Evolutionary conservation across 2,888 invertebrate species (phyloP).

Genomic region (Nymphalis urticae): DNA sequence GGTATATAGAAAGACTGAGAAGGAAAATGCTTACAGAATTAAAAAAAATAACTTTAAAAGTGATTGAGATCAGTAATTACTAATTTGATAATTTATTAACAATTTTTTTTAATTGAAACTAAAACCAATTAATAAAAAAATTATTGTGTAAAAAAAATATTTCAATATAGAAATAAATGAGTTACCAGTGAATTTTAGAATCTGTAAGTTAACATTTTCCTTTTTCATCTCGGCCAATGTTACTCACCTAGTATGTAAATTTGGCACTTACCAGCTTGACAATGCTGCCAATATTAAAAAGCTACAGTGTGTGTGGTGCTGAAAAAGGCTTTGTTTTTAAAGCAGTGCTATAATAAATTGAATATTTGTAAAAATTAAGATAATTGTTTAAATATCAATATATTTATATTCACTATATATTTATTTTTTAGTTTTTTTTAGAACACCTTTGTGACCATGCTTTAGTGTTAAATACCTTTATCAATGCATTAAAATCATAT

Average conservation of each 20-base stretch:
- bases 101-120: neutral
- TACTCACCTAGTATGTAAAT: slow-evolving; percentile 8
- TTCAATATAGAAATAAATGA: neutral
- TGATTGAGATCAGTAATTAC: neutral
- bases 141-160: neutral
- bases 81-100: neutral
- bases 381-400: slow-evolving; percentile 23
- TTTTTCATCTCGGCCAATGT: slow-evolving; percentile 3
- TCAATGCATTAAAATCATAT: slow-evolving; percentile 17
- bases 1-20: slow-evolving; percentile 27
- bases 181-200: neutral
- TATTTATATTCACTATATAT: slow-evolving; percentile 10
- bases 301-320: slow-evolving; percentile 22
- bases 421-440: slow-evolving; percentile 8
- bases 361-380: slow-evolving; percentile 24
- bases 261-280: slow-evolving; percentile 21
- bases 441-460: slow-evolving; percentile 10
- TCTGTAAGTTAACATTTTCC: slow-evolving; percentile 12
- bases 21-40: slow-evolving; percentile 27
- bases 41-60: neutral
- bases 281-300: slow-evolving; percentile 20
- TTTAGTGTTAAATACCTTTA: slow-evolving; percentile 20
- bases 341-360: slow-evolving; percentile 27
- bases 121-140: neutral
- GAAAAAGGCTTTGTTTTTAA: slow-evolving; percentile 35